Conservation (phyloP, 2,888 invertebrate genomes). For the Cantharis rustica region DNA sequence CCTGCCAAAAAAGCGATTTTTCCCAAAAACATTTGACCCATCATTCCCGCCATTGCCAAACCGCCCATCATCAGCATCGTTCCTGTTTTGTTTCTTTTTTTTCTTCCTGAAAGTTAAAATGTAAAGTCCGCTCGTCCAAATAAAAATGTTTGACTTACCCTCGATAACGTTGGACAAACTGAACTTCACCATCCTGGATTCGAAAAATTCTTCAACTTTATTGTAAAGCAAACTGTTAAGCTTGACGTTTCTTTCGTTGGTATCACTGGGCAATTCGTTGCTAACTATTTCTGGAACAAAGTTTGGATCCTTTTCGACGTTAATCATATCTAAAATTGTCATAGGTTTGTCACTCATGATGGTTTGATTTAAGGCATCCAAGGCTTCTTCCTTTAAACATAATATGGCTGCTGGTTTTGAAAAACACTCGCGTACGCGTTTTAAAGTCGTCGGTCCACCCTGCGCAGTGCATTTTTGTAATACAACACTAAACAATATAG, state of each 20-base stretch:
- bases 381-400: constrained; percentile 56
- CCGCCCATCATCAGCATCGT: constrained; percentile 65
- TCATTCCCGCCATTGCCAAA: constrained; percentile 65
- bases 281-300: constrained; percentile 47
- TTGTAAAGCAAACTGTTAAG: constrained; percentile 53
- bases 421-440: constrained; percentile 48
- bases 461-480: not conserved
- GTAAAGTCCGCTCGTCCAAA: not conserved
- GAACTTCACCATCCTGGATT: constrained; percentile 55
- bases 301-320: constrained; percentile 51
- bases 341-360: constrained; percentile 51
- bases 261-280: constrained; percentile 61
- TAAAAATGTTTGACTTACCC: constrained; percentile 41
- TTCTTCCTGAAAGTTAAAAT: constrained; percentile 28
- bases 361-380: constrained; percentile 55
- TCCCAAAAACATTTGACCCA: constrained; percentile 69
- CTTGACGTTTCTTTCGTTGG: constrained; percentile 59
- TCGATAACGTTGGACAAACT: constrained; percentile 49
- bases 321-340: constrained; percentile 45
- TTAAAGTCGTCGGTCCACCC: constrained; percentile 7
- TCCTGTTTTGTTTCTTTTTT: constrained; percentile 46
- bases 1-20: constrained; percentile 72
- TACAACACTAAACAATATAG: not conserved
- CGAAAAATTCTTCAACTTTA: constrained; percentile 54
- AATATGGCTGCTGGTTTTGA: constrained; percentile 45